Percentiles rank a stretch among this genome's conserved stretches.
Conservation (phyloP, 2,797 vertebrate genomes). For the Coranthus polyacanthus region DNA sequence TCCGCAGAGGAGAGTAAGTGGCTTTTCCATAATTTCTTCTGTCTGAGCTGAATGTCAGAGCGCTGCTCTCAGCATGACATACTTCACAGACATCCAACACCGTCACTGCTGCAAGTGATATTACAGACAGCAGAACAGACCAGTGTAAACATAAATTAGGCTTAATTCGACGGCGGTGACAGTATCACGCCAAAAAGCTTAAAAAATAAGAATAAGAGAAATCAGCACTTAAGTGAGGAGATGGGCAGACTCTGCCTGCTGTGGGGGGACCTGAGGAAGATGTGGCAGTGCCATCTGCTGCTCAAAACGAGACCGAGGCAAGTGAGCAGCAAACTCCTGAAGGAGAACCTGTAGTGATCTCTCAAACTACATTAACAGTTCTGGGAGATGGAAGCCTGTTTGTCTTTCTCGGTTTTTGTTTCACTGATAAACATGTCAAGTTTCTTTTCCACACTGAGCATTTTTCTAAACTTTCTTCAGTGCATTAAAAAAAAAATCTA, state of each 20-base stretch:
- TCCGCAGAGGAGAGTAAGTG: conserved; percentile 57
- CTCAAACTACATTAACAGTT: neutral
- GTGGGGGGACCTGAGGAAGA: conserved; percentile 32
- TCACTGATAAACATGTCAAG: neutral
- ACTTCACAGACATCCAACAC: conserved; percentile 34
- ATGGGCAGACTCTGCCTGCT: conserved; percentile 1
- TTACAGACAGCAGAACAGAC: conserved; percentile 19
- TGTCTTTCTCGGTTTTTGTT: neutral
- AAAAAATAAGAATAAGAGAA: neutral
- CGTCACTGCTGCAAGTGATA: conserved; percentile 35
- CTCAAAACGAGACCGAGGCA: conserved; percentile 36
- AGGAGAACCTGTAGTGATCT: neutral
- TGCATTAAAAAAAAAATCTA: neutral
- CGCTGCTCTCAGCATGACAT: conserved; percentile 43
- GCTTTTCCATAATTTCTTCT: conserved; percentile 65
- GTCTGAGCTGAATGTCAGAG: conserved; percentile 57
- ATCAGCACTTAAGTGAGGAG: conserved; percentile 32
- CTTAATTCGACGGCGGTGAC: neutral
- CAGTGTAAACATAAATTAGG: conserved; percentile 13
- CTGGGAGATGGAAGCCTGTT: neutral
- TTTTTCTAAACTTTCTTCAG: neutral
- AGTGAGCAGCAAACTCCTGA: neutral
- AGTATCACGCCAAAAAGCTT: neutral
- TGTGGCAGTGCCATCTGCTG: conserved; percentile 78
- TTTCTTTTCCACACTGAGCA: neutral